Conservation (phyloP, 2,797 vertebrate species). For the Sibirionetta formosa region DNA sequence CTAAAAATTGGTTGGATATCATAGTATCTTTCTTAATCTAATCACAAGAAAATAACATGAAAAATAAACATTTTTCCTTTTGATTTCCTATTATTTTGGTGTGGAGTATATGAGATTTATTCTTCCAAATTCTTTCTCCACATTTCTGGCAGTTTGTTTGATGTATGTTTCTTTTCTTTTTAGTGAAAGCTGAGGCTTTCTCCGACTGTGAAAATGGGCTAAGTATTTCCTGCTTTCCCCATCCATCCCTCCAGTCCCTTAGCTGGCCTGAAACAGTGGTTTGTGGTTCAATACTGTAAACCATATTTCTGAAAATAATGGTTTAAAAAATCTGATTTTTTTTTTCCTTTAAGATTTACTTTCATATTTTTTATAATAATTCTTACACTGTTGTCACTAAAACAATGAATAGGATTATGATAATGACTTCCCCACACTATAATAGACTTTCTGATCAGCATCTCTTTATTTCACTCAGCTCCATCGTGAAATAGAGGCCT, state of each 20-base stretch:
- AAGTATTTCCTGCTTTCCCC: constrained; percentile 24
- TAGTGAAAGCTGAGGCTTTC: constrained; percentile 1
- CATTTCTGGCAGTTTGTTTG: not conserved
- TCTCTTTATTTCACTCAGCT: not conserved
- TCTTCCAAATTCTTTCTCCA: not conserved
- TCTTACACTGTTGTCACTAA: not conserved
- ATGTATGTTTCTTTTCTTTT: not conserved
- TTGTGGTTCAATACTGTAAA: not conserved
- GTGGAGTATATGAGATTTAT: not conserved
- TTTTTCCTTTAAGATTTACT: not conserved
- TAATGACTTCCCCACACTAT: not conserved
- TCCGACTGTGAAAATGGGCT: not conserved
- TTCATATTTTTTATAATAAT: not conserved
- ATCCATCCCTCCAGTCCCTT: not conserved
- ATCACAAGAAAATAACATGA: not conserved
- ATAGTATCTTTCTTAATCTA: not conserved
- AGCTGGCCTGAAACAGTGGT: not conserved
- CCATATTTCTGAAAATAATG: constrained; percentile 7
- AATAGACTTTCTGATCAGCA: not conserved
- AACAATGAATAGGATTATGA: not conserved
- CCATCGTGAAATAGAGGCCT: not conserved
- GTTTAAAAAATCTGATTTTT: not conserved
- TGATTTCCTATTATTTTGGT: not conserved
- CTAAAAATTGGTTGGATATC: not conserved
- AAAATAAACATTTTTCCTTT: not conserved